Base-by-base conservation (phyloP, 2,888 invertebrate species). In the Thymelicus lineola region DNA sequence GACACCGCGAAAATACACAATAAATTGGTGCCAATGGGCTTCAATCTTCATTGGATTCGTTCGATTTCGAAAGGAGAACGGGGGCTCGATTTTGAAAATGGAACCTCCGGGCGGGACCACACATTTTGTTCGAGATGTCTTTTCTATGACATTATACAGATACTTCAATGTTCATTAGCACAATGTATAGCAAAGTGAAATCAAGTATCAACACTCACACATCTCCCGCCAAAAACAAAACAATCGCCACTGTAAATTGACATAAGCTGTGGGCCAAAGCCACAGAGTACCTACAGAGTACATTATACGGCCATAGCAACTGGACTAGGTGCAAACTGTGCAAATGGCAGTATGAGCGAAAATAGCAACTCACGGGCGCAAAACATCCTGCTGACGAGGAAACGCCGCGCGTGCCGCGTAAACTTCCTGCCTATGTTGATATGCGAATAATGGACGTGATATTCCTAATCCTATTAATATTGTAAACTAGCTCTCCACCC, bases 381-480 rank as follows among this genome's bases (percentile, higher is more conserved):
- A 89, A 89, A 90, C 89, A 90, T 90, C 89, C 80, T 81, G 83
- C 82, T 78, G 82, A 84, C 83, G 82, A 87, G 90, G 89, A 90
- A 88, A 83, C 84, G 71, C 79, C 76, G 82, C 82, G 85, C 88
- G 87, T 86, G 87, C 85, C 80, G 81, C 75, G 81, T 86, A 87
- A 87, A 88, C 89, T 89, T 90, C 90, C 90, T 85, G 84, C 77
- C 75, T 72, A 6, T 7, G 7, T 7, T 7, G 20, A 66, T n/a
- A 28, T 57, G 7, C 17, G 35, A 35, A 45, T 35, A 15, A 17
- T 66, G 55, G 46, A 58, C 20, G 36, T 12, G 12, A 12, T 42
- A 42, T 42, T 42, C 10, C 42, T 42, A 42, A 42, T 42, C 42
- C 28, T 3, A 20, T 20, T 20, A 20, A 20, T 20, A 20, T 20